These are phyloP conservation scores for Cirrhinus mrigala DNA, from an alignment of 2,797 vertebrate species.

Conservation along the genomic window DNA sequence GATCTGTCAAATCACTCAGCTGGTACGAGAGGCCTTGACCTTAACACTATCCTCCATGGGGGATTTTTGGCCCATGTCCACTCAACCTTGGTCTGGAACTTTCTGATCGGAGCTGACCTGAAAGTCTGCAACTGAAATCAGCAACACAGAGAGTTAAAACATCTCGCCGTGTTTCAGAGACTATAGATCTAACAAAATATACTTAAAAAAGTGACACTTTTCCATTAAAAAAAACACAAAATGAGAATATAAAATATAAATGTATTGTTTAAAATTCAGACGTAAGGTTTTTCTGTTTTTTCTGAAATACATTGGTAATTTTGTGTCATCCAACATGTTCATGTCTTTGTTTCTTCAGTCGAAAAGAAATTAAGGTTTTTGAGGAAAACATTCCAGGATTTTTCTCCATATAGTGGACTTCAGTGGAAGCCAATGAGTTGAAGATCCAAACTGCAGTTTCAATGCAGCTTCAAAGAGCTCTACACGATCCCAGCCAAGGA, in stretches of 20 bases:
- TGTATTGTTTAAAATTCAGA: background rate
- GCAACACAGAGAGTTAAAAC: slow-evolving; percentile 59
- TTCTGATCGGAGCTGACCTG: slow-evolving; percentile 67
- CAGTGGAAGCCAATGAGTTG: too few species aligned
- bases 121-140: slow-evolving; percentile 10
- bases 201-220: background rate
- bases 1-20: slow-evolving; percentile 79
- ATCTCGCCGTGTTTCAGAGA: slow-evolving; percentile 77
- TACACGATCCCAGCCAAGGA: too few species aligned
- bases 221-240: background rate
- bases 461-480: too few species aligned
- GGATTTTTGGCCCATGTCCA: slow-evolving; percentile 58
- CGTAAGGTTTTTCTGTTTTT: too few species aligned
- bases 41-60: slow-evolving; percentile 77
- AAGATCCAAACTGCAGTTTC: too few species aligned
- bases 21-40: slow-evolving; percentile 79
- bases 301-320: too few species aligned
- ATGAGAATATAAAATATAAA: background rate
- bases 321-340: too few species aligned
- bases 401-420: too few species aligned
- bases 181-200: too few species aligned
- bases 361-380: too few species aligned
- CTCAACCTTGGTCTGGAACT: slow-evolving; percentile 60
- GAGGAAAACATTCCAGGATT: too few species aligned
- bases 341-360: too few species aligned